A percentile compares a stretch with the other conserved stretches of the same genome.
phyloP scores from a whole-genome alignment of 2,113 vertebrate species.

The Taurulus bubalis region DNA sequence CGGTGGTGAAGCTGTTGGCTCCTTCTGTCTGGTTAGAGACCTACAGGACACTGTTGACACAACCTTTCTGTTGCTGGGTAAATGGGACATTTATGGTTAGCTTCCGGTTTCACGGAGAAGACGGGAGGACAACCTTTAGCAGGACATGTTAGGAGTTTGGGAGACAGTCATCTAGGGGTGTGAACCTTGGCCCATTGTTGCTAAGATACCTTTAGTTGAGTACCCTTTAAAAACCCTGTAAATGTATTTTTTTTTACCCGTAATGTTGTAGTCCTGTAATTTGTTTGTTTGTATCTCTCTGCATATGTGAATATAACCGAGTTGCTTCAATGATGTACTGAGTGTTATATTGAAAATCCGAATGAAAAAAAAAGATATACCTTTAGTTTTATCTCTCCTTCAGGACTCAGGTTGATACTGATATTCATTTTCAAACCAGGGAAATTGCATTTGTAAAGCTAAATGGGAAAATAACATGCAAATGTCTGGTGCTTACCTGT shows the following conservation, averaged over 20 bases:
- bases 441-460: background rate
- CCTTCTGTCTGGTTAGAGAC: conserved; percentile 43
- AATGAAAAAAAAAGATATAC: too few relatives aligned
- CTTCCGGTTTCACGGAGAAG: conserved; percentile 62
- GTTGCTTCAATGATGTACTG: background rate
- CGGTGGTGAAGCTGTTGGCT: conserved; percentile 19
- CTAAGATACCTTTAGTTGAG: conserved; percentile 13
- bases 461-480: background rate
- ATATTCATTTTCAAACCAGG: conserved; percentile 12
- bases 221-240: background rate
- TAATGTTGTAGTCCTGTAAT: background rate
- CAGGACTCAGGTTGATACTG: background rate
- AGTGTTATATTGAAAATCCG: background rate
- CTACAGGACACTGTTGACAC: conserved; percentile 48
- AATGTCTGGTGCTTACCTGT: background rate
- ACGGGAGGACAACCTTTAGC: conserved; percentile 44
- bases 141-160: conserved; percentile 43
- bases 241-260: background rate
- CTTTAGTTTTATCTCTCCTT: background rate
- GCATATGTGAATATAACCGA: background rate
- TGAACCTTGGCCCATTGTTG: conserved; percentile 34
- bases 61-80: conserved; percentile 71
- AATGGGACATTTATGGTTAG: conserved; percentile 73
- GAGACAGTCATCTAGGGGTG: conserved; percentile 26
- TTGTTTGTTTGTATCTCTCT: background rate